Evolutionary conservation across 2,113 vertebrate species (phyloP), one percentile per base, ranked within the genome.

Genomic region (Arenaria interpres): DNA sequence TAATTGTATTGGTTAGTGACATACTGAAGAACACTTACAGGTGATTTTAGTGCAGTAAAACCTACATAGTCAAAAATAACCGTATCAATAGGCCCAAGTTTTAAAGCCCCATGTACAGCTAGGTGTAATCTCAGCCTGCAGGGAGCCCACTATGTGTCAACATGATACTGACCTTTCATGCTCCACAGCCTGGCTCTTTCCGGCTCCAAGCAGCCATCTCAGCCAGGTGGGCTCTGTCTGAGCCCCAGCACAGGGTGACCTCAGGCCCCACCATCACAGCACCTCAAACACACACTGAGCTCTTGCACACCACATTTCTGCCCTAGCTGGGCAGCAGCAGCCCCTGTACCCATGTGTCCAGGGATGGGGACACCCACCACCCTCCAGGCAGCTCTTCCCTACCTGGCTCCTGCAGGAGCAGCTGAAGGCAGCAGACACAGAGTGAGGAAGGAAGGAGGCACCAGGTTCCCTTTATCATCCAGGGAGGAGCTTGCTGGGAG

Each of bases 241-340:
- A 74, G 10, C 39, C 35, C 39, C 45, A 81, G 50, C 51, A 27
- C 10, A 14, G 22, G 37, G 41, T 32, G 62, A 79, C 7, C 24
- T 64, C 4, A 0, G 27, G 43, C 8, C 19, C 20, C 60, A 74
- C 37, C 24, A 22, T 24, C 4, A 2, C 25, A 75, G 64, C 33
- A 64, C 23, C 33, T 56, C 53, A 54, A n/a, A 57, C 25, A 14
- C 5, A 0, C 4, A 4, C 24, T 2, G 10, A 8, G 28, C 43
- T 56, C 62, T 39, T 19, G 21, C 1, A 3, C 9, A 4, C 32
- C 4, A 0, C 3, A 1, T 15, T 50, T 16, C 69, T 59, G 6
- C 32, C 56, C 56, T 4, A 1, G n/a, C n/a, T 72, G 35, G 30
- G 30, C 8, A 7, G 32, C 43, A 81, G 72, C 59, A 89, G 33